Base-by-base conservation (phyloP, 2,797 vertebrate genomes). In the Dermochelys coriacea region DNA sequence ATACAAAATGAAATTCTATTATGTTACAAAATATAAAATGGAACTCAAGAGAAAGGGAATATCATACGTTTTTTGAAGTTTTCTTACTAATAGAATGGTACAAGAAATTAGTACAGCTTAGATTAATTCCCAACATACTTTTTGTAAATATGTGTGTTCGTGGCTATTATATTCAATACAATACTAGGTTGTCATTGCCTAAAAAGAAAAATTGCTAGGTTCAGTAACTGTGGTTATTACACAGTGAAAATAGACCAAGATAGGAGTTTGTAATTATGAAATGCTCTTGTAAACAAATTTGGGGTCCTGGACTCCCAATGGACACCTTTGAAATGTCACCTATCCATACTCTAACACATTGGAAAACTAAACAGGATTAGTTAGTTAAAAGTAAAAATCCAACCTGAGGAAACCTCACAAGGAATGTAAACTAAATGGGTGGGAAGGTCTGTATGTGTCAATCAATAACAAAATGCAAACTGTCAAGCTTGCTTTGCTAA, bases 401-500 rank as follows among this genome's bases (percentile, higher is more conserved):
- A 98, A 98, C 97, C 96, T 98, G 96, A 98, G 91, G 95, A 97
- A 98, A 96, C 91, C 93, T 97, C 97, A 97, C 97, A 96, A 98
- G 93, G 97, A 98, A 98, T 97, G 98, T 98, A 98, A 98, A 98
- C 97, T 96, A 97, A 97, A 97, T 64, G 94, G 97, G 97, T 97
- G 94, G 96, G 97, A 98, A 98, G 94, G 98, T 98, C 98, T 98
- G 97, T 97, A 98, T 98, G 98, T 99, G 99, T 98, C 98, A 98
- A 98, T 98, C 98, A 98, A 98, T 98, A 98, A 99, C 98, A 98
- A 98, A 99, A 98, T 94, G 96, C 98, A 98, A 98, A 98, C 98
- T 98, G 98, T 98, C 98, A 98, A 98, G 98, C 97, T 98, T 98
- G 98, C 98, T 98, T 98, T 98, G 98, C 99, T 99, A 99, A 99